Percentiles rank a stretch among this genome's conserved stretches.
phyloP scores from a whole-genome alignment of 1,140 invertebrate genomes.

The Carposina sasakii region DNA sequence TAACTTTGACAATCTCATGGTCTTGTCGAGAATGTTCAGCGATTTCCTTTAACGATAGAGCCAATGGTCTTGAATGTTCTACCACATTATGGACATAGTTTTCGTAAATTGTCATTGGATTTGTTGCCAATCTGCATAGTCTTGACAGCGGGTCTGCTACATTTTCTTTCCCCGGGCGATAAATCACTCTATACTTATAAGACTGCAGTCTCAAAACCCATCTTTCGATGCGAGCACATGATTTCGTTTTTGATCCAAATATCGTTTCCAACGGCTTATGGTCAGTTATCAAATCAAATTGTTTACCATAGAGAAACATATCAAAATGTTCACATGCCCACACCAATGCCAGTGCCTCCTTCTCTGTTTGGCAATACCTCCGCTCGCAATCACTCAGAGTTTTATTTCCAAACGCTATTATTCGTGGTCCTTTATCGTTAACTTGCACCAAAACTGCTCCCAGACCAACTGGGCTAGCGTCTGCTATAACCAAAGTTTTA shows the following conservation, averaged over 20 bases:
- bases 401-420: too few species aligned
- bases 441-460: too few species aligned
- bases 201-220: slow-evolving; percentile 8
- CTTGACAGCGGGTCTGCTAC: slow-evolving; percentile 7
- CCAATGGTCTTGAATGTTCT: background rate
- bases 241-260: slow-evolving; percentile 15
- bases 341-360: too few species aligned
- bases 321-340: too few species aligned
- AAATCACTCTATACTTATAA: slow-evolving; percentile 3
- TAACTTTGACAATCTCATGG: background rate
- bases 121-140: background rate
- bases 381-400: too few species aligned
- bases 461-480: too few species aligned
- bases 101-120: background rate
- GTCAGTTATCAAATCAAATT: too few species aligned
- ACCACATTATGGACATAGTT: slow-evolving; percentile 6
- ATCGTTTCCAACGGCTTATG: background rate
- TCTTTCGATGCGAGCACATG: slow-evolving; percentile 29
- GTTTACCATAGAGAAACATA: too few species aligned
- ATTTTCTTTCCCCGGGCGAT: slow-evolving; percentile 8
- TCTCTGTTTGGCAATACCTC: too few species aligned
- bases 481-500: too few species aligned
- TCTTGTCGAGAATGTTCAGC: background rate
- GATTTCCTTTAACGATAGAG: background rate
- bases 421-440: too few species aligned